Evolutionary conservation across 2,113 vertebrate genomes (phyloP), one percentile per base, ranked within the genome.

Genomic region (Callipepla californica): DNA sequence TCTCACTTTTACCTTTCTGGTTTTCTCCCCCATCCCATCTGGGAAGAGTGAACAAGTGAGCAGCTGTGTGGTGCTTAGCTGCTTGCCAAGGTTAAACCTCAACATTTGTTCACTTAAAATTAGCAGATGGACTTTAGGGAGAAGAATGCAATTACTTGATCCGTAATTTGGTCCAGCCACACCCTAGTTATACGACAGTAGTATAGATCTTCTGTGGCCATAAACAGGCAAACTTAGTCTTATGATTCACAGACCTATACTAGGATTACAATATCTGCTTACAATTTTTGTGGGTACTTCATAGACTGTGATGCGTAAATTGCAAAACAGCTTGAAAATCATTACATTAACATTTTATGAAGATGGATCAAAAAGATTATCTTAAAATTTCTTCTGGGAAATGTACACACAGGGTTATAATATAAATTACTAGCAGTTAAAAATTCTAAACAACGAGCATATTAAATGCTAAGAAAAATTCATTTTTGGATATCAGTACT

Each of bases 321-420:
- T 91, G 34, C 51, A 92, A 95, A 94, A 58, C 28, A 90, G 94
- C 25, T 94, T 81, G 89, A 93, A 96, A 90, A 51, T 55, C 22
- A 67, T 76, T 66, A 65, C 70, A 84, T 94, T 93, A 97, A 93
- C 93, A 94, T 94, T 96, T 94, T 85, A 97, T 90, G 74, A 40
- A 94, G 82, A 38, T 87, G 87, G 77, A 96, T 95, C 70, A 95
- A 87, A 92, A 96, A 93, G 17, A 93, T 93, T 90, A 80, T 94
- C 96, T 65, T 90, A 68, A 88, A 95, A 76, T 75, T 70, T 86
- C 70, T 97, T 96, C 83, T 88, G 84, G 85, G 83, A 97, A 94
- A 90, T 94, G 48, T 86, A 74, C 3, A 0, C 93, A 94, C 67
- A 86, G 80, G 74, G 57, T 90, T 90, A 66, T 57, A 87, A 91